Evolutionary conservation across 2,888 invertebrate genomes (phyloP).

Genomic region (Idaea aversata): DNA sequence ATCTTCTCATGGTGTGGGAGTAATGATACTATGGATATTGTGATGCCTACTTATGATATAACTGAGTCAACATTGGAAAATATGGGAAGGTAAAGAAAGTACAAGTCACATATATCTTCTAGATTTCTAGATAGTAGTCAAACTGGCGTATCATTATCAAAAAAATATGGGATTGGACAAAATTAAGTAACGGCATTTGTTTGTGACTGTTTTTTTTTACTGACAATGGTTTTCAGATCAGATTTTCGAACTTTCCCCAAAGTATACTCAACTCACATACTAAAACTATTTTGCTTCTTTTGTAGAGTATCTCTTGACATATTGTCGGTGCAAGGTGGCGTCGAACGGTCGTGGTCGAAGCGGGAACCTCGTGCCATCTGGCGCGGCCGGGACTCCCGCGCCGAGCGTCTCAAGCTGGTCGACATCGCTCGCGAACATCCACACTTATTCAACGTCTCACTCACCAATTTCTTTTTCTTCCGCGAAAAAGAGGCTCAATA

Average conservation of each 20-base stretch:
- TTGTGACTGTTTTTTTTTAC: not conserved
- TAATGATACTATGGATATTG: conserved; percentile 90
- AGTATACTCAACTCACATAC: not conserved
- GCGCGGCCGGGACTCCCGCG: conserved; percentile 95
- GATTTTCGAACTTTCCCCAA: no score
- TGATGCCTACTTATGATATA: conserved; percentile 97
- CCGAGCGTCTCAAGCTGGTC: conserved; percentile 90
- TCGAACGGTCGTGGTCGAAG: conserved; percentile 84
- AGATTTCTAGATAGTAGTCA: not conserved
- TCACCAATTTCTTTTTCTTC: conserved; percentile 98
- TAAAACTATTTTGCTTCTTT: conserved; percentile 13
- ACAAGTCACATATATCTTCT: not conserved
- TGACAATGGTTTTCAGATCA: no score
- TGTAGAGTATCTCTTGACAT: conserved; percentile 92
- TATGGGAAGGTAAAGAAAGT: conserved; percentile 89
- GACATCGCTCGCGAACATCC: conserved; percentile 85
- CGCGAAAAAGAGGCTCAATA: conserved; percentile 90
- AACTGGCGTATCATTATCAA: not conserved
- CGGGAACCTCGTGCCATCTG: conserved; percentile 91
- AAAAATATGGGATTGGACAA: not conserved
- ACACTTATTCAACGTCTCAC: conserved; percentile 91
- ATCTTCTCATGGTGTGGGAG: conserved; percentile 99
- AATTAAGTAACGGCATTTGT: no score
- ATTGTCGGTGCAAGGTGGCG: conserved; percentile 92
- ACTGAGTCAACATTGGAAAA: conserved; percentile 95